phyloP scores from a whole-genome alignment of 2,888 invertebrate species.

The Meta bourneti region DNA sequence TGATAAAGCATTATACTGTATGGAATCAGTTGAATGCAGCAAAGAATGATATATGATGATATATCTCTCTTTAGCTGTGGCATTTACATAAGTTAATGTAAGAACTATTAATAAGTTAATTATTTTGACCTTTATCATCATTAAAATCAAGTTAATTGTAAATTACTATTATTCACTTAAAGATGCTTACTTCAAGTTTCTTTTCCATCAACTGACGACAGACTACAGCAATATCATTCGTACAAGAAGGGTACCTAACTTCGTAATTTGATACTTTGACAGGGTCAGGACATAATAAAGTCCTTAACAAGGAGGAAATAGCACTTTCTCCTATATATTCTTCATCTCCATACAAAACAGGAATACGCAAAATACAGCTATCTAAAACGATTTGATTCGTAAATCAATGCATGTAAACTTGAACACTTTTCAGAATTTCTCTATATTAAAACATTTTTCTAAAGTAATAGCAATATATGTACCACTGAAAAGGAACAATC shows the following conservation, averaged over 20 bases:
- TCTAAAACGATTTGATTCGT: constrained; percentile 79
- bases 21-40: too few species aligned
- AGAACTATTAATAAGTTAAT: too few species aligned
- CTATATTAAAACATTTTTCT: neutral
- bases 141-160: too few species aligned
- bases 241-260: constrained; percentile 82
- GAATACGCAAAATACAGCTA: constrained; percentile 82
- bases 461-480: too few species aligned
- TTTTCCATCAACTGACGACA: constrained; percentile 80
- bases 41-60: too few species aligned
- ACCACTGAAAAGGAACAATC: neutral
- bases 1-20: too few species aligned
- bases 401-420: too few species aligned
- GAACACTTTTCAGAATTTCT: constrained; percentile 11
- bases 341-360: constrained; percentile 83
- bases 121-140: too few species aligned
- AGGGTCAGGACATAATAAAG: constrained; percentile 74
- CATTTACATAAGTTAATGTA: too few species aligned
- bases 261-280: constrained; percentile 81
- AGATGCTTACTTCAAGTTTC: constrained; percentile 79
- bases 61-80: too few species aligned
- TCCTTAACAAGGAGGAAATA: constrained; percentile 81
- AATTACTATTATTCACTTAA: neutral
- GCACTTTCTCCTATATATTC: constrained; percentile 82
- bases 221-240: constrained; percentile 81